Conservation (phyloP, 2,113 vertebrate genomes). For the Jaculus jaculus region DNA sequence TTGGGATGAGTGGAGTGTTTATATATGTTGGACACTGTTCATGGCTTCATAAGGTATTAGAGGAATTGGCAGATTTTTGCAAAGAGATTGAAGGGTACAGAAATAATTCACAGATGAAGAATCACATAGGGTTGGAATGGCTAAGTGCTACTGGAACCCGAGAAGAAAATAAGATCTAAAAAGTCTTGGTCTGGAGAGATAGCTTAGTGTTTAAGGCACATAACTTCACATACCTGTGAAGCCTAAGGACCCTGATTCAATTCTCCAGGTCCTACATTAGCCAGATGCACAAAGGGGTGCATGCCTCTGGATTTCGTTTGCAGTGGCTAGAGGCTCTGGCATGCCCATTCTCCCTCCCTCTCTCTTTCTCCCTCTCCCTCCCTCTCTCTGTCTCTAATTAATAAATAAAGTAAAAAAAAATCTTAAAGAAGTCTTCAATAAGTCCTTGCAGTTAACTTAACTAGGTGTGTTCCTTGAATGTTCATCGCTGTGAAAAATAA, state of each 20-base stretch:
- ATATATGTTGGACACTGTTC: constrained; percentile 8
- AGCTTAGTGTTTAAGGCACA: too few species aligned
- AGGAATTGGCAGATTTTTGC: constrained; percentile 15
- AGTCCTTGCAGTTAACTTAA: neutral
- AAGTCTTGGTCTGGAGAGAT: too few species aligned
- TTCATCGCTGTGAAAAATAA: neutral
- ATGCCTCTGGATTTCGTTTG: too few species aligned
- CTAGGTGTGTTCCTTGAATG: neutral
- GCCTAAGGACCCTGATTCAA: too few species aligned
- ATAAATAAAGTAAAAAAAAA: too few species aligned
- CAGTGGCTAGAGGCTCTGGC: too few species aligned
- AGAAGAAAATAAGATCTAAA: constrained; percentile 12
- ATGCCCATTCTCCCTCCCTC: too few species aligned
- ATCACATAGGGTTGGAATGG: neutral
- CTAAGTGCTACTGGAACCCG: constrained; percentile 17
- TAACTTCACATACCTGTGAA: too few species aligned
- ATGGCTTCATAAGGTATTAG: constrained; percentile 31
- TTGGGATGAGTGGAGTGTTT: constrained; percentile 52
- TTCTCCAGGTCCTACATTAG: too few species aligned
- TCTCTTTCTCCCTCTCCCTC: too few species aligned
- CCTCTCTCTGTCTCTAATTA: too few species aligned
- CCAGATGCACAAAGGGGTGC: too few species aligned
- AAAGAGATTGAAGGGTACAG: neutral
- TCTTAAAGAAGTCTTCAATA: neutral
- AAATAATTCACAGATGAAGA: constrained; percentile 4